A percentile compares a stretch with the other conserved stretches of the same genome.
Evolutionary conservation across 2,888 invertebrate genomes (phyloP).

Genomic region (Aleiodes alternator): DNA sequence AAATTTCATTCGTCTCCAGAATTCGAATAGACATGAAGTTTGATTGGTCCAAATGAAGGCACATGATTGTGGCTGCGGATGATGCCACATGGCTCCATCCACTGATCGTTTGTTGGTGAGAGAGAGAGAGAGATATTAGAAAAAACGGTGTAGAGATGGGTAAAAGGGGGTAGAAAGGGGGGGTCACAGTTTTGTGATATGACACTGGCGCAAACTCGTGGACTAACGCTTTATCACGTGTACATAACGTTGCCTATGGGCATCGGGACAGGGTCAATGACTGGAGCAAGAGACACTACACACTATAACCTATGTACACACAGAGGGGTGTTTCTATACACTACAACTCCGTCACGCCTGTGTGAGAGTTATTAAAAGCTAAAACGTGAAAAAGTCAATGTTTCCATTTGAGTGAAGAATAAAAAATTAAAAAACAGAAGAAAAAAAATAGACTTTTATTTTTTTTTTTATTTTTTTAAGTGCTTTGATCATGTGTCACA

Average conservation of each 20-base stretch:
- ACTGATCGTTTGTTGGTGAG: constrained; percentile 50
- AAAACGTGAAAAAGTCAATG: constrained; percentile 49
- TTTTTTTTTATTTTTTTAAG: constrained; percentile 1
- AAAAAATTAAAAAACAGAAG: neutral
- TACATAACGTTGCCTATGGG: constrained; percentile 56
- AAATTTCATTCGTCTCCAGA: too few species aligned
- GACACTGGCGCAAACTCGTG: constrained; percentile 51
- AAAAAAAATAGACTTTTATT: neutral
- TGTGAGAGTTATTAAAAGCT: constrained; percentile 69
- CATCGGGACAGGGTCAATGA: constrained; percentile 70
- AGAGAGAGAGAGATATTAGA: constrained; percentile 38
- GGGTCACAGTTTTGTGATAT: constrained; percentile 36
- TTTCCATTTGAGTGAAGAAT: constrained; percentile 27
- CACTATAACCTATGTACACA: constrained; percentile 36
- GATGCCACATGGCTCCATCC: constrained; percentile 29
- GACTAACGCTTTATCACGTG: constrained; percentile 53
- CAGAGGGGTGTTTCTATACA: too few species aligned
- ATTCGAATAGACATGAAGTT: too few species aligned
- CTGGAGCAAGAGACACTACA: constrained; percentile 63
- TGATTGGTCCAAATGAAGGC: too few species aligned
- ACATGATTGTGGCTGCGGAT: too few species aligned
- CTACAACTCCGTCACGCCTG: constrained; percentile 45
- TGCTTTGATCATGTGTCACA: too few species aligned
- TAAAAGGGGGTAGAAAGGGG: constrained; percentile 5
- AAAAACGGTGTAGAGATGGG: constrained; percentile 13